Percentiles rank a stretch among this genome's conserved stretches.
Conservation (phyloP, 1,140 invertebrate species). For the Theocolax elegans region DNA sequence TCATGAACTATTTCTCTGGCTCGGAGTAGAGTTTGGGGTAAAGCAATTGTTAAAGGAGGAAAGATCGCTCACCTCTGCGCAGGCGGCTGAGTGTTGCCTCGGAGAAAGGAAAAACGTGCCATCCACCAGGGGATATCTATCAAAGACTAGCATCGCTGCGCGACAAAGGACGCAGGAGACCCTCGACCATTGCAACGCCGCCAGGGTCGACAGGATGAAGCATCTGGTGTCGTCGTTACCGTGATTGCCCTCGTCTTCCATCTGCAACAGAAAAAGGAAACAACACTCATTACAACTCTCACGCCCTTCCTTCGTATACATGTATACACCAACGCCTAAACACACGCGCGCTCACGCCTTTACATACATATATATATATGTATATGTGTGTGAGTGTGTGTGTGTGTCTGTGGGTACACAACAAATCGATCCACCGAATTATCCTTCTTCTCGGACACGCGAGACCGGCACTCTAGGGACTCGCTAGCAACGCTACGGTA, state of each 20-base stretch:
- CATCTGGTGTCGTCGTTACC: conserved; percentile 96
- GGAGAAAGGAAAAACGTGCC: conserved; percentile 98
- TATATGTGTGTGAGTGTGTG: too few species aligned
- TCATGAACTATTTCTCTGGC: too few species aligned
- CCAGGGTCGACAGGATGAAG: conserved; percentile 91
- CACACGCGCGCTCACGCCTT: too few species aligned
- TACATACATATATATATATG: conserved; percentile 3
- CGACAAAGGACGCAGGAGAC: conserved; percentile 91
- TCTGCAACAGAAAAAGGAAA: conserved; percentile 74
- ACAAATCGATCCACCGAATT: too few species aligned
- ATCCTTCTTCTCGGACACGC: too few species aligned
- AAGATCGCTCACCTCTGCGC: conserved; percentile 78
- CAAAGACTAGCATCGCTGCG: conserved; percentile 90
- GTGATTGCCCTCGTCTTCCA: conserved; percentile 97
- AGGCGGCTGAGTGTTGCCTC: conserved; percentile 84
- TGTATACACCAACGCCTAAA: background rate
- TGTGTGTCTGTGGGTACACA: too few species aligned
- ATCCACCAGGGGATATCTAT: conserved; percentile 95
- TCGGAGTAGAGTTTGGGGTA: too few species aligned
- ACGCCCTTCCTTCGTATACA: conserved; percentile 2
- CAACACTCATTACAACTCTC: conserved; percentile 14
- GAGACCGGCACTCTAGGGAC: too few species aligned
- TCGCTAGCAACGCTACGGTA: too few species aligned
- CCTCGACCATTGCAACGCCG: conserved; percentile 83
- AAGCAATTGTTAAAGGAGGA: conserved; percentile 16